phyloP scores from a whole-genome alignment of 2,797 vertebrate species.

The Eulemur coronatus region DNA sequence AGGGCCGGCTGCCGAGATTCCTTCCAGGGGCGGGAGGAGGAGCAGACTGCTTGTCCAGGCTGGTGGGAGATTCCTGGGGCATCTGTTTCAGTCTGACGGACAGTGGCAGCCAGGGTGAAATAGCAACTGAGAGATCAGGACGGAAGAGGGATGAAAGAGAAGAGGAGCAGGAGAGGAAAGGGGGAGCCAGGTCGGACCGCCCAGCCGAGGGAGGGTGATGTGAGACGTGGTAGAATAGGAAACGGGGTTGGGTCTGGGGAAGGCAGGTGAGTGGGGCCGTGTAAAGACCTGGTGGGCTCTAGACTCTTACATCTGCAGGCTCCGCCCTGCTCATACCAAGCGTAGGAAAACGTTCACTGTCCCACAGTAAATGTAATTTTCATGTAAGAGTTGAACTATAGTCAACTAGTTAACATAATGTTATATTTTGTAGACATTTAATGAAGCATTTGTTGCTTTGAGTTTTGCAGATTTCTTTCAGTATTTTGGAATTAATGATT shows the following conservation, averaged over 20 bases:
- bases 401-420: not conserved
- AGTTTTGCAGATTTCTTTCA: not conserved
- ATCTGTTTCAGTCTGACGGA: conserved; percentile 12
- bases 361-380: not conserved
- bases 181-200: not conserved
- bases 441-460: not conserved
- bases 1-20: conserved; percentile 44
- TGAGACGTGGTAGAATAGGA: not conserved
- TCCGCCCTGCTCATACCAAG: not conserved
- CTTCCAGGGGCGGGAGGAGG: not conserved
- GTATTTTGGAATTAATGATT: not conserved
- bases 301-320: not conserved
- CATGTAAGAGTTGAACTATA: not conserved
- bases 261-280: not conserved
- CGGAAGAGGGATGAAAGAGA: not conserved
- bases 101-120: not conserved
- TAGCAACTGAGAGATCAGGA: not conserved
- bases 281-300: not conserved
- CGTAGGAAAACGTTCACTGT: accelerated
- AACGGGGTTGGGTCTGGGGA: not conserved
- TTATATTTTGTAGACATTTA: not conserved
- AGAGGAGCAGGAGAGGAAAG: not conserved
- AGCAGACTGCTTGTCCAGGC: not conserved
- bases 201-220: not conserved
- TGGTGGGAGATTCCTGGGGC: conserved; percentile 34